These are phyloP conservation scores for Corythornis cristatus DNA, from an alignment of 2,113 vertebrate genomes.

Conservation along the genomic window DNA sequence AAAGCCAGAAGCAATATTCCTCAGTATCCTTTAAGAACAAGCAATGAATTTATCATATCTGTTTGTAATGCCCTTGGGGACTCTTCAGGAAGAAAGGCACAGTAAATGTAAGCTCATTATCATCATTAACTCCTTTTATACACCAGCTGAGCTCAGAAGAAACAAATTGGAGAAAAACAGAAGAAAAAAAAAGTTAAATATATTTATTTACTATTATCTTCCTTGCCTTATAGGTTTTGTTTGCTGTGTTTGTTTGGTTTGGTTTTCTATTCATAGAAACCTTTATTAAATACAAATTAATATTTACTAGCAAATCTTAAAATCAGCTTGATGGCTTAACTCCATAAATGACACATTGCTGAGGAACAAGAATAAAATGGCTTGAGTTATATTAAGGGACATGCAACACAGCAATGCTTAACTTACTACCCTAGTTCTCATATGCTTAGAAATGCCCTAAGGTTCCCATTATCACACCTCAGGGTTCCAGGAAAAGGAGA, in stretches of 20 bases:
- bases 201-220: neutral
- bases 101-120: conserved; percentile 68
- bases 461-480: neutral
- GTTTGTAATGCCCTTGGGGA: conserved; percentile 60
- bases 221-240: neutral
- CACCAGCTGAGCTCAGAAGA: conserved; percentile 69
- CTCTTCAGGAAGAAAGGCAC: conserved; percentile 42
- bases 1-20: conserved; percentile 13
- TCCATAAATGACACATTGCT: neutral
- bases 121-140: conserved; percentile 67
- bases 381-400: neutral
- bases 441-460: neutral
- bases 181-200: neutral
- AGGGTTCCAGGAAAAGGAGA: neutral
- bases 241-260: neutral
- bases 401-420: neutral
- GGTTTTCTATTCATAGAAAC: neutral
- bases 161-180: neutral
- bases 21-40: conserved; percentile 32
- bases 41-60: conserved; percentile 44
- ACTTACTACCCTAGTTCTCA: rapidly evolving
- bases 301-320: neutral
- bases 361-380: neutral
- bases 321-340: neutral
- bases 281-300: neutral